phyloP scores from a whole-genome alignment of 2,888 invertebrate species.

The Odontocolon sp. region DNA sequence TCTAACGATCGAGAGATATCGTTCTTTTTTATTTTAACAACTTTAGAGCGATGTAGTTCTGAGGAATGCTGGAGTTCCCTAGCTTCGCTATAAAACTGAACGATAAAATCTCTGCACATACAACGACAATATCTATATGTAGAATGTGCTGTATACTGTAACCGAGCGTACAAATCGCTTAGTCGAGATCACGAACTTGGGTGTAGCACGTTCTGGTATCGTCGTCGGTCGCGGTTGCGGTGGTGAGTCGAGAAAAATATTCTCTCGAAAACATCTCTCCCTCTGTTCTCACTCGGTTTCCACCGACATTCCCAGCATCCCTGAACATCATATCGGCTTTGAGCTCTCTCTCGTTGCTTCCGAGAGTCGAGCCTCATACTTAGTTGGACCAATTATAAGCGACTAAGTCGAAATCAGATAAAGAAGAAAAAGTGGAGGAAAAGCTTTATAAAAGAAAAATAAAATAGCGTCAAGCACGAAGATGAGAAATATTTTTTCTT shows the following conservation, averaged over 20 bases:
- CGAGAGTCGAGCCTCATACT: not conserved
- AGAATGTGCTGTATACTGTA: not conserved
- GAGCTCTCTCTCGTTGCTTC: not conserved
- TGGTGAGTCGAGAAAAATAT: constrained; percentile 11
- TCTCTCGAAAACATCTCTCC: not conserved
- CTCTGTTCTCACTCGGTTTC: constrained; percentile 11
- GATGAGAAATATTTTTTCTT: no score
- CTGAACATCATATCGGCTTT: no score
- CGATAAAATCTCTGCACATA: constrained; percentile 43
- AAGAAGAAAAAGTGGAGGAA: no score
- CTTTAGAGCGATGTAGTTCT: not conserved
- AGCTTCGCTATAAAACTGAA: constrained; percentile 30
- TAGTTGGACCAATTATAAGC: not conserved
- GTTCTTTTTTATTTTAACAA: constrained; percentile 10
- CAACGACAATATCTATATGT: not conserved
- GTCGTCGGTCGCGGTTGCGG: not conserved
- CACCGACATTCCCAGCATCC: not conserved
- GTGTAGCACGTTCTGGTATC: constrained; percentile 27
- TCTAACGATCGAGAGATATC: not conserved
- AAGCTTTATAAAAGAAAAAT: no score
- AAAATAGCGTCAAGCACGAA: no score
- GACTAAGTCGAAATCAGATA: no score
- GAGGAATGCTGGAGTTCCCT: not conserved
- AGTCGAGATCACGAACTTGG: constrained; percentile 34
- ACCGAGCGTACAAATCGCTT: constrained; percentile 19